phyloP scores from a whole-genome alignment of 2,113 vertebrate genomes.

The Recurvirostra avosetta region DNA sequence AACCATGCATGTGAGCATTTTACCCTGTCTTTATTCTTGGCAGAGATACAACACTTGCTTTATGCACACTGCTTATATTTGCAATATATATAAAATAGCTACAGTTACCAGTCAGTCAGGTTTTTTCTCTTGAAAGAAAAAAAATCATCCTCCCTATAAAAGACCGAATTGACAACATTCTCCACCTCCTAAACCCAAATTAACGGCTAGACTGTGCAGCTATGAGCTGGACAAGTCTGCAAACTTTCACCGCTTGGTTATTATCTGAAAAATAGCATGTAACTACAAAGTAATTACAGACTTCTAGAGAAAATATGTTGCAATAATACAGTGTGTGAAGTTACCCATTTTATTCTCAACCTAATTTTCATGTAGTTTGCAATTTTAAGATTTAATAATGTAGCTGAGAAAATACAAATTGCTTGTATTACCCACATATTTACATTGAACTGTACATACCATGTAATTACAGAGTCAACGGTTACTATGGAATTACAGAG shows the following conservation, averaged over 20 bases:
- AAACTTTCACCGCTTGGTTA: neutral
- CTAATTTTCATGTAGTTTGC: slow-evolving; percentile 56
- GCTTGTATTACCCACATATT: slow-evolving; percentile 45
- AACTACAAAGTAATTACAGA: slow-evolving; percentile 55
- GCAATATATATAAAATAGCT: neutral
- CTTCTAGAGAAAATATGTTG: slow-evolving; percentile 19
- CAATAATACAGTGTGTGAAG: neutral
- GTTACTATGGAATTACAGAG: slow-evolving; percentile 34
- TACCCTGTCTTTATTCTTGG: neutral
- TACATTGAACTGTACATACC: slow-evolving; percentile 10
- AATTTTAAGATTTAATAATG: slow-evolving; percentile 58
- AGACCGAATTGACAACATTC: neutral
- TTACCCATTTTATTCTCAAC: slow-evolving; percentile 59
- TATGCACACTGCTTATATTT: neutral
- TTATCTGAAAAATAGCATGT: slow-evolving; percentile 28
- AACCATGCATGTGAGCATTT: neutral
- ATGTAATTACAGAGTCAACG: slow-evolving; percentile 46
- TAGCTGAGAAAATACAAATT: slow-evolving; percentile 42
- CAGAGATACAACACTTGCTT: neutral
- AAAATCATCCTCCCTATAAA: neutral
- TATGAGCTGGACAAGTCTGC: neutral
- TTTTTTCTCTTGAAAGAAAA: neutral
- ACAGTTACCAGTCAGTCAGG: neutral
- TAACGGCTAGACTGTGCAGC: neutral
- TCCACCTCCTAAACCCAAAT: neutral